Percentiles rank a stretch among this genome's conserved stretches.
phyloP scores from a whole-genome alignment of 2,113 vertebrate genomes.

The Tympanuchus pallidicinctus region DNA sequence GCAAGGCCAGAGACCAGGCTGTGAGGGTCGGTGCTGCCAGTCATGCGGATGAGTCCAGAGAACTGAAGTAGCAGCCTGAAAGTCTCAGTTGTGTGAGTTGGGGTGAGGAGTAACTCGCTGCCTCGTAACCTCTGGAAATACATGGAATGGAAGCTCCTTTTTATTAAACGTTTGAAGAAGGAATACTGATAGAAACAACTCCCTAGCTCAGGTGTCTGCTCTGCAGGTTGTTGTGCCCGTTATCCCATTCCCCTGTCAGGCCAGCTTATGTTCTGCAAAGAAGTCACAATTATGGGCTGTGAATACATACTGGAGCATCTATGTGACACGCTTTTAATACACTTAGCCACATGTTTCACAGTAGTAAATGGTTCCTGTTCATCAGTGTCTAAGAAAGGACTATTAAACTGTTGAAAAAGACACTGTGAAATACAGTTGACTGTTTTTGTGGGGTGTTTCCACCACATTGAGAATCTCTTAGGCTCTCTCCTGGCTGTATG shows the following conservation, averaged over 20 bases:
- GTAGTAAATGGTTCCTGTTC: neutral
- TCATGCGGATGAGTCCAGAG: neutral
- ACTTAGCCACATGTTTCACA: neutral
- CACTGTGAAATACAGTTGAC: neutral
- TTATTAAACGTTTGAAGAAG: neutral
- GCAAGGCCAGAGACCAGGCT: neutral
- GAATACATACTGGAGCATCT: neutral
- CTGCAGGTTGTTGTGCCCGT: rapidly evolving
- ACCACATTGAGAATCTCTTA: neutral
- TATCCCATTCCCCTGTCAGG: neutral
- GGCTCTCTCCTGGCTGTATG: rapidly evolving
- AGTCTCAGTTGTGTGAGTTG: rapidly evolving
- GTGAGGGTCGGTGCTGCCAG: rapidly evolving
- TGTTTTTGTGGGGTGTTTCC: neutral
- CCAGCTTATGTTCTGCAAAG: neutral
- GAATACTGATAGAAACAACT: neutral
- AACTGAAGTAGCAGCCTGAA: neutral
- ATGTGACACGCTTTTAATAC: neutral
- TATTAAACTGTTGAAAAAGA: neutral
- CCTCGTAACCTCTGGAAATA: neutral
- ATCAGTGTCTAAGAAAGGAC: neutral
- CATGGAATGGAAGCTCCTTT: rapidly evolving
- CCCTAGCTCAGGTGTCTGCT: neutral
- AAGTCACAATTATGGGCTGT: neutral
- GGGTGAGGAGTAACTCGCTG: rapidly evolving